These are phyloP conservation scores for Callopanchax toddi DNA, from an alignment of 2,113 vertebrate genomes.

Conservation along the genomic window DNA sequence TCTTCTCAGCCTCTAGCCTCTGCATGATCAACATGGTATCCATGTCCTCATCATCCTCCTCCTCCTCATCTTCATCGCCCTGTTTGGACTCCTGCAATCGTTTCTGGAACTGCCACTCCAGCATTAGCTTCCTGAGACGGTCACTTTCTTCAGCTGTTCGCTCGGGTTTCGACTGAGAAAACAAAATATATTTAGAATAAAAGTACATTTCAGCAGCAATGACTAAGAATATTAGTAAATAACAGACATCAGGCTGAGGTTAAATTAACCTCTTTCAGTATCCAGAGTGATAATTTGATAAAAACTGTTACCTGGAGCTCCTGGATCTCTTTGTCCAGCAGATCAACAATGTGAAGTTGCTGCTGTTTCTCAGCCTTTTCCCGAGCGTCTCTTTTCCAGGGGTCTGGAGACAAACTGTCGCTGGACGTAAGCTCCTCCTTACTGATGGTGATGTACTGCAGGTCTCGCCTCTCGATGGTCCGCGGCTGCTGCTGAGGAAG, in stretches of 20 bases:
- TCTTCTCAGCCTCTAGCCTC: constrained; percentile 95
- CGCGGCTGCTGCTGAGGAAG: constrained; percentile 97
- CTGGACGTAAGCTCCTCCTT: constrained; percentile 90
- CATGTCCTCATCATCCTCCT: constrained; percentile 97
- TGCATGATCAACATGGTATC: constrained; percentile 96
- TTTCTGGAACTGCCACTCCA: constrained; percentile 99
- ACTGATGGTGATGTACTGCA: constrained; percentile 95
- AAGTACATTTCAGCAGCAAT: too few species aligned
- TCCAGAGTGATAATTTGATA: too few species aligned
- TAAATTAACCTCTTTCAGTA: too few species aligned
- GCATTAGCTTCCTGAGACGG: constrained; percentile 94
- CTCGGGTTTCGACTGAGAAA: constrained; percentile 86
- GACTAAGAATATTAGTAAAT: too few species aligned
- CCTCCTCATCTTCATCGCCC: constrained; percentile 94
- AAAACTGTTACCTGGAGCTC: constrained; percentile 86
- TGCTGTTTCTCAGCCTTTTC: constrained; percentile 99
- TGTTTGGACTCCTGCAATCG: constrained; percentile 95
- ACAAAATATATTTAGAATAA: too few species aligned
- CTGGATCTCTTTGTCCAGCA: constrained; percentile 96
- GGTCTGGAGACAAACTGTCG: constrained; percentile 95
- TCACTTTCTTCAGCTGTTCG: constrained; percentile 93
- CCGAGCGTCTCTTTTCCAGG: constrained; percentile 95
- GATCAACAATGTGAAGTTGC: constrained; percentile 96
- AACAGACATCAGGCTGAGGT: too few species aligned
- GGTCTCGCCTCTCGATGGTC: constrained; percentile 93